Evolutionary conservation across 2,888 invertebrate species (phyloP), one percentile per base, ranked within the genome.

Genomic region (Paralinhomoeus sp.): DNA sequence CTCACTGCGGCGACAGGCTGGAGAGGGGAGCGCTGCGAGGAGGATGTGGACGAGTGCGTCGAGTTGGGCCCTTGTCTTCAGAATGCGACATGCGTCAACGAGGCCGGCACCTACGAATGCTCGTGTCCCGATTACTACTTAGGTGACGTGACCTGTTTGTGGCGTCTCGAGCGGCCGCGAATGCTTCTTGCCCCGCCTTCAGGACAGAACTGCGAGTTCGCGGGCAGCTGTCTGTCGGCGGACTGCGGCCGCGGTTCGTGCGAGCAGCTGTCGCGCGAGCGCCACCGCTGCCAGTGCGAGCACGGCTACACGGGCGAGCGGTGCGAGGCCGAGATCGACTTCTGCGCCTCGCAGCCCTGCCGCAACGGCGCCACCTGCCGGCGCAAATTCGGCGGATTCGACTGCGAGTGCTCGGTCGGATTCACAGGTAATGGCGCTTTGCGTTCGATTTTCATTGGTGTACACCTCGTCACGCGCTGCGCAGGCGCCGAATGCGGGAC

Each of bases 1-100:
- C 41, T 39, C 35, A 34, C 43, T 13, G 54, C 54, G 43, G 20
- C 31, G 1, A 33, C 44, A 37, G 62, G 62, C 7, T 63, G 52
- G 52, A 54, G 50, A 53, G 72, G 72, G n/a, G 57, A 58, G 21
- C 57, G 63, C 41, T 73, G 73, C 53, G 68, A 71, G 44, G 56
- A 56, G 22, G 53, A 64, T 37, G 58, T 71, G 18, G 63, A 72
- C 53, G 68, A 76, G 5, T 76, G 76, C 54, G 69, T 69, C n/a
- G 18, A 20, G 21, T 21, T 35, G 41, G 12, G n/a, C 17, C 24
- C 24, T 21, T 42, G 41, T n/a, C 24, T 22, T 23, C 18, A 43
- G 31, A 23, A 44, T 12, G 42, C 22, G 3, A 34, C 27, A 17
- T 49, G 49, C 42, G 33, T 40, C n/a, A 50, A 49, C 36, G 33